Percentiles rank a stretch among this genome's conserved stretches.
phyloP scores from a whole-genome alignment of 2,888 invertebrate genomes.

The Biston betularia region DNA sequence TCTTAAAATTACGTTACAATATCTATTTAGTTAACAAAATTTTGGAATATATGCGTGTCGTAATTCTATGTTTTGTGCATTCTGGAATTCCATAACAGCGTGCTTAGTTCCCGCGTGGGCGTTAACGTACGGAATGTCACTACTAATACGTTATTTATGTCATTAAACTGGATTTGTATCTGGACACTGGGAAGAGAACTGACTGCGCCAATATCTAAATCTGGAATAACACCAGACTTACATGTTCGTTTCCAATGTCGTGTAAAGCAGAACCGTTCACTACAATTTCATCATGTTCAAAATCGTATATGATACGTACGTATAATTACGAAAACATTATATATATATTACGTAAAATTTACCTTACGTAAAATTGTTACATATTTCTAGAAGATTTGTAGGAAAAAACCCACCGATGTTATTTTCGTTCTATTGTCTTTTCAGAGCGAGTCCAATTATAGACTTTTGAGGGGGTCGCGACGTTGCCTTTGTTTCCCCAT shows the following conservation, averaged over 20 bases:
- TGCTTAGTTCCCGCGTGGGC: constrained; percentile 35
- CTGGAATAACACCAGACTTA: constrained; percentile 59
- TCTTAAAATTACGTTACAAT: background rate
- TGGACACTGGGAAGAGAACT: constrained; percentile 42
- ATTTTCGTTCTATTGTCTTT: constrained; percentile 1
- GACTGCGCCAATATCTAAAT: constrained; percentile 60
- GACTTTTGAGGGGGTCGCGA: background rate
- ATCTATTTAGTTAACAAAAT: background rate
- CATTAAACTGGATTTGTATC: constrained; percentile 50
- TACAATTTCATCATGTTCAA: constrained; percentile 3
- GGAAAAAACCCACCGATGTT: background rate
- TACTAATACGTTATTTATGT: constrained; percentile 52
- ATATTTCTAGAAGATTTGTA: background rate
- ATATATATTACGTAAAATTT: too few relatives aligned
- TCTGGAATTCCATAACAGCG: constrained; percentile 45
- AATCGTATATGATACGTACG: too few relatives aligned
- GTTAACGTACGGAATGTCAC: constrained; percentile 50
- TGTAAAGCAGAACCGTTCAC: constrained; percentile 25
- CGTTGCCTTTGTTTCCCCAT: constrained; percentile 1
- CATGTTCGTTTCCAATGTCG: constrained; percentile 49
- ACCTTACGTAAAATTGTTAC: background rate
- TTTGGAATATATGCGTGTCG: background rate
- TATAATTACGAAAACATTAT: background rate
- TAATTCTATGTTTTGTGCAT: constrained; percentile 24
- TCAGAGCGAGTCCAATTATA: constrained; percentile 11